Conservation (phyloP, 2,888 invertebrate genomes). For the Boloria euphrosyne region DNA sequence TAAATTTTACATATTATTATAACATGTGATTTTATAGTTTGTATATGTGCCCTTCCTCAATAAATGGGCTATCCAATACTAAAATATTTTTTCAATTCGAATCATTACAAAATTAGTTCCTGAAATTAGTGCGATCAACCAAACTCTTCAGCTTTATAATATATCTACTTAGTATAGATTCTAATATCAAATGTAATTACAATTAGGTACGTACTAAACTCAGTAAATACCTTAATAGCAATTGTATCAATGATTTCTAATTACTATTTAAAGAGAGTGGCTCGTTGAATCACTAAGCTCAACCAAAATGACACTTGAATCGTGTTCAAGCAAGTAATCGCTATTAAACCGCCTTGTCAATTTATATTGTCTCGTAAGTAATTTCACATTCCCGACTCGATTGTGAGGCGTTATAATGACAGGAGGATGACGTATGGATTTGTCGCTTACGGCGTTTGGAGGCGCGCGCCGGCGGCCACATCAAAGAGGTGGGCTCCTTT, state of each 20-base stretch:
- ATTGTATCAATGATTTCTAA: conserved; percentile 5
- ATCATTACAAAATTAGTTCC: too few relatives aligned
- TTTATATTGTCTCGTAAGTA: conserved; percentile 81
- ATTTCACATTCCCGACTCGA: conserved; percentile 77
- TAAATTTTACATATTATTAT: too few relatives aligned
- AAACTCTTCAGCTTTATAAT: too few relatives aligned
- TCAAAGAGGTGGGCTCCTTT: conserved; percentile 82
- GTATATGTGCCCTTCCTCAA: too few relatives aligned
- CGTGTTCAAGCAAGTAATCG: conserved; percentile 60
- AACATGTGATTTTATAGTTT: too few relatives aligned
- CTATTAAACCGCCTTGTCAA: conserved; percentile 77
- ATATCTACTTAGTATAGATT: too few relatives aligned
- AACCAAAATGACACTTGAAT: conserved; percentile 42
- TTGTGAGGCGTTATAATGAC: conserved; percentile 82
- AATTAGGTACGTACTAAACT: too few relatives aligned
- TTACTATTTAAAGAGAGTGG: conserved; percentile 15
- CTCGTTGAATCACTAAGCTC: conserved; percentile 32
- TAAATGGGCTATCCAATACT: too few relatives aligned
- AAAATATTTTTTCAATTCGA: too few relatives aligned
- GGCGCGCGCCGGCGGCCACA: conserved; percentile 81
- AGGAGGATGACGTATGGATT: conserved; percentile 82
- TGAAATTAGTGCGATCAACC: too few relatives aligned
- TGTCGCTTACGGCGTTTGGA: conserved; percentile 82
- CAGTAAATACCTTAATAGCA: not conserved
- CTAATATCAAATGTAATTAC: too few relatives aligned